phyloP scores from a whole-genome alignment of 2,113 vertebrate genomes.

The Meles meles region DNA sequence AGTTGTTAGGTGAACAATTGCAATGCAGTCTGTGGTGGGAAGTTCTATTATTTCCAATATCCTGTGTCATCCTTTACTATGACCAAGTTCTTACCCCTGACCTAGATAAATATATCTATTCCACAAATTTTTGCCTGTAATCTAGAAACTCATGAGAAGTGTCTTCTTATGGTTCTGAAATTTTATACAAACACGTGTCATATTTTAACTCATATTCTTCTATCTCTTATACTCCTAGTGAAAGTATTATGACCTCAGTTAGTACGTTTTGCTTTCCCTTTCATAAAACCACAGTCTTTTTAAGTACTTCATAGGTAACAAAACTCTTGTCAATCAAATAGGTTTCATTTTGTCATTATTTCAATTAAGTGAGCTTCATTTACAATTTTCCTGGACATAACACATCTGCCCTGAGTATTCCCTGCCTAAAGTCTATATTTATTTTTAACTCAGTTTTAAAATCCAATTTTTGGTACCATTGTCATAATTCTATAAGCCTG shows the following conservation, averaged over 20 bases:
- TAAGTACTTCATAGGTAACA: not conserved
- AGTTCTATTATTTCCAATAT: not conserved
- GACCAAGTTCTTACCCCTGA: not conserved
- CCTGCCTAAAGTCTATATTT: not conserved
- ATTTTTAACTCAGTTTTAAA: constrained; percentile 66
- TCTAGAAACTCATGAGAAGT: not conserved
- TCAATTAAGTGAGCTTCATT: constrained; percentile 29
- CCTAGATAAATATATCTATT: constrained; percentile 54
- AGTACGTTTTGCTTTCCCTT: not conserved
- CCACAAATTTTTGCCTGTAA: not conserved
- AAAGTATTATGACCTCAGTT: not conserved
- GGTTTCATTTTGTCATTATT: constrained; percentile 49
- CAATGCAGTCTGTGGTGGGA: not conserved
- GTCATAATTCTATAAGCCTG: constrained; percentile 53
- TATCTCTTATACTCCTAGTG: not conserved
- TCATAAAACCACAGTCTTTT: not conserved
- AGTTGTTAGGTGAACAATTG: not conserved
- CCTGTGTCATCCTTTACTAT: constrained; percentile 34
- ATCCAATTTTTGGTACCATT: constrained; percentile 31
- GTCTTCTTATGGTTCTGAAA: not conserved
- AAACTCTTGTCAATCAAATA: constrained; percentile 22
- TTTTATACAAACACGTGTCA: not conserved
- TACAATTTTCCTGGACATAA: not conserved
- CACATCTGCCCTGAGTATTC: not conserved
- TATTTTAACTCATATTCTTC: not conserved